These are phyloP conservation scores for Archips xylosteana DNA, from an alignment of 2,888 invertebrate species.

Conservation along the genomic window DNA sequence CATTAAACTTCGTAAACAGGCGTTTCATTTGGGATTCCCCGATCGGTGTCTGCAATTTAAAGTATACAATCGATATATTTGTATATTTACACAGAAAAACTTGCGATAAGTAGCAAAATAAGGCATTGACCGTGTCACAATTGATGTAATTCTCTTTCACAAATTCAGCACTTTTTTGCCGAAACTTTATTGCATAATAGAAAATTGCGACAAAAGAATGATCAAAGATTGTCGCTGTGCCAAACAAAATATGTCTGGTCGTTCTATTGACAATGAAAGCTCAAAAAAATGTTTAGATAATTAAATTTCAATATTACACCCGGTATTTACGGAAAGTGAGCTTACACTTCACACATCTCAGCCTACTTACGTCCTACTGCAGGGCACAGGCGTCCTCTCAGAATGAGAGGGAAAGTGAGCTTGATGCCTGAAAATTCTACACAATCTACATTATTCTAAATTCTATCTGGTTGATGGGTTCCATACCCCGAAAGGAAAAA, in stretches of 20 bases:
- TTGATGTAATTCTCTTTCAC: neutral
- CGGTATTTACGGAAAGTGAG: too few species aligned
- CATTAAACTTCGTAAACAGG: neutral
- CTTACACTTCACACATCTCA: too few species aligned
- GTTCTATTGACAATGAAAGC: neutral
- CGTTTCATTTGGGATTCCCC: conserved; percentile 24
- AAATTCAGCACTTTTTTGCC: neutral
- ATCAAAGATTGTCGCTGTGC: neutral
- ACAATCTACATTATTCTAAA: too few species aligned
- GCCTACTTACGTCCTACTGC: too few species aligned
- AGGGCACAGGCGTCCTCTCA: too few species aligned
- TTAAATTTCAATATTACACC: too few species aligned
- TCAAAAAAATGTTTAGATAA: too few species aligned
- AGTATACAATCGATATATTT: neutral
- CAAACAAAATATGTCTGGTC: neutral
- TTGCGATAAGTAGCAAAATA: neutral
- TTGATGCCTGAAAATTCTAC: too few species aligned
- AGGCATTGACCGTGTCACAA: neutral
- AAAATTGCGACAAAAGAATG: neutral
- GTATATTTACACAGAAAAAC: neutral
- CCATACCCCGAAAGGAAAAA: too few species aligned
- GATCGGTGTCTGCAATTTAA: neutral
- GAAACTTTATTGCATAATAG: neutral
- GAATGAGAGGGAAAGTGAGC: too few species aligned
- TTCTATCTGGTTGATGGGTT: too few species aligned